Evolutionary conservation across 2,888 invertebrate genomes (phyloP).

Genomic region (Nebria salina): DNA sequence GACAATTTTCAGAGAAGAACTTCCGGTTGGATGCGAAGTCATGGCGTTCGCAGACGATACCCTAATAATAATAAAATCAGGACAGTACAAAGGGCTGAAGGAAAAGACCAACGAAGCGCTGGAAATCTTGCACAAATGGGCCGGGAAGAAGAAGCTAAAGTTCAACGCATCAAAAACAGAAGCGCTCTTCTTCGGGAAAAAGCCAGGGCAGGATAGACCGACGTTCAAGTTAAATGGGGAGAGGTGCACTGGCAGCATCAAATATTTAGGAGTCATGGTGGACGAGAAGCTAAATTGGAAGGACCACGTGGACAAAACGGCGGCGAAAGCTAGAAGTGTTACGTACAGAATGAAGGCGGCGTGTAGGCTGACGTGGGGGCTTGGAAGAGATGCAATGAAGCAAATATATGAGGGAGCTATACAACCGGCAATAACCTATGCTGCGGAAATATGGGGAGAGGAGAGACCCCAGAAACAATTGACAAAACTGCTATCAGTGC

Average conservation of each 20-base stretch:
- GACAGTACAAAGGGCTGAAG: background rate
- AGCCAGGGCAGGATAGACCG: background rate
- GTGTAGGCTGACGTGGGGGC: background rate
- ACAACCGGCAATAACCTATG: background rate
- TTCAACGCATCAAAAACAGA: too few relatives aligned
- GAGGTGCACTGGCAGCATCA: background rate
- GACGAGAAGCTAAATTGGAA: background rate
- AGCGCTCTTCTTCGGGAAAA: background rate
- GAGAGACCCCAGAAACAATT: background rate
- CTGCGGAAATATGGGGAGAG: background rate
- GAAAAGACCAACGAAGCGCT: background rate
- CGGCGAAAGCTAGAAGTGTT: background rate
- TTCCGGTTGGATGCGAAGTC: constrained; percentile 29
- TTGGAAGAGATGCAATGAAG: background rate
- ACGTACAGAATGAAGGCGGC: background rate
- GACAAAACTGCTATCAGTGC: constrained; percentile 8
- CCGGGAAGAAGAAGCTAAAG: too few relatives aligned
- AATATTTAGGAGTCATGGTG: background rate
- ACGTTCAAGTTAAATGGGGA: background rate
- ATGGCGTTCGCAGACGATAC: constrained; percentile 1
- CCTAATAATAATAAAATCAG: constrained; percentile 8
- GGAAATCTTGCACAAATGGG: background rate
- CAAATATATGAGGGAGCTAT: background rate
- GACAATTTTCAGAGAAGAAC: constrained; percentile 22
- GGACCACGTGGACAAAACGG: background rate